A percentile compares a stretch with the other conserved stretches of the same genome.
Conservation (phyloP, 2,113 vertebrate species). For the Hepsetus odoe region DNA sequence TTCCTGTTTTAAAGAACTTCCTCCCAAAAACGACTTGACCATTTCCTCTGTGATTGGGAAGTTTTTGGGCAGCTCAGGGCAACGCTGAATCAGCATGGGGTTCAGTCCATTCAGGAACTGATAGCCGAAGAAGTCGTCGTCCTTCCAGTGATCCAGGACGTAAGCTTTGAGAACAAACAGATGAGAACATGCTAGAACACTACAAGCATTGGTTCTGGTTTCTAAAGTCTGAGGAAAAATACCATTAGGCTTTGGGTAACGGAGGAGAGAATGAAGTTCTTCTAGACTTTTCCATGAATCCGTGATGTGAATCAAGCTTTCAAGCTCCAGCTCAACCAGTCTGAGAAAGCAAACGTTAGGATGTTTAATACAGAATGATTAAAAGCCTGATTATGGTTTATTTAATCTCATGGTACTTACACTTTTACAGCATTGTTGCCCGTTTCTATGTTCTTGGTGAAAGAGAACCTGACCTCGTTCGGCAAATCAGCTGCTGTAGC, state of each 20-base stretch:
- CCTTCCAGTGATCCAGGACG: conserved; percentile 82
- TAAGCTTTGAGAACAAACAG: conserved; percentile 67
- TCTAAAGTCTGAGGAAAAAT: neutral
- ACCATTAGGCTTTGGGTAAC: neutral
- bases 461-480: conserved; percentile 28
- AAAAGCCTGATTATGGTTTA: neutral
- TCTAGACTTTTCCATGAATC: neutral
- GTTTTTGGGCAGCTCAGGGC: conserved; percentile 75
- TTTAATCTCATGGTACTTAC: neutral
- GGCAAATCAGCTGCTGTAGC: neutral
- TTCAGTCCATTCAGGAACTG: conserved; percentile 85
- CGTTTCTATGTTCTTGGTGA: conserved; percentile 20
- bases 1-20: conserved; percentile 77
- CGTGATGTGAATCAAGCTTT: neutral
- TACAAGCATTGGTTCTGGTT: neutral
- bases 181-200: neutral
- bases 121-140: conserved; percentile 84
- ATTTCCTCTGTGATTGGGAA: conserved; percentile 79
- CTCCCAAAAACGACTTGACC: conserved; percentile 76
- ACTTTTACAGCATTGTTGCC: neutral
- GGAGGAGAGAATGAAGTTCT: neutral
- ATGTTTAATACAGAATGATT: neutral
- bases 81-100: conserved; percentile 78
- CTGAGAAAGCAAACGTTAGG: neutral
- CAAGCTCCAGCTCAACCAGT: neutral